Evolutionary conservation across 2,888 invertebrate genomes (phyloP).

Genomic region (Encarsia formosa): DNA sequence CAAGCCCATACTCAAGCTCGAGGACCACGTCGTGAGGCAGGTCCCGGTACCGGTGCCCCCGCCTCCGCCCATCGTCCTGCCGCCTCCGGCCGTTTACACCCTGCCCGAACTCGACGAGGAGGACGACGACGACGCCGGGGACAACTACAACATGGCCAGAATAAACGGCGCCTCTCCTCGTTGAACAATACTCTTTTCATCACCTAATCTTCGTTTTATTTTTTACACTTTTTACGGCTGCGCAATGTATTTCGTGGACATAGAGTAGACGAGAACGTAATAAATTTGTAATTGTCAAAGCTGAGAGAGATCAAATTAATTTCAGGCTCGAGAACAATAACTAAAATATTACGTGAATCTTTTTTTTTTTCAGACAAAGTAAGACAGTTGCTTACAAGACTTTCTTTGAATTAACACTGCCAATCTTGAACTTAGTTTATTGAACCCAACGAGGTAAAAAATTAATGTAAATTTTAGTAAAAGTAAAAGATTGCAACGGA

Average conservation of each 20-base stretch:
- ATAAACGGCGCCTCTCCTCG: constrained; percentile 27
- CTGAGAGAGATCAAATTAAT: no score
- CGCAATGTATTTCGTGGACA: no score
- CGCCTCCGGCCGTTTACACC: constrained; percentile 45
- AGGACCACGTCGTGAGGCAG: constrained; percentile 39
- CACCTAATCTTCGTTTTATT: neutral
- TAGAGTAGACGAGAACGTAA: no score
- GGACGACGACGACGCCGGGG: constrained; percentile 46
- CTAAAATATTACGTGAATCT: constrained; percentile 34
- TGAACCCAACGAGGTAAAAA: no score
- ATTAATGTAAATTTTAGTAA: no score
- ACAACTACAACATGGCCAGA: constrained; percentile 50
- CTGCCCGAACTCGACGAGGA: constrained; percentile 49
- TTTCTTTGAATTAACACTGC: no score
- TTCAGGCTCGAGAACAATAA: constrained; percentile 48
- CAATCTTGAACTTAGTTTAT: no score
- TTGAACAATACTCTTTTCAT: neutral
- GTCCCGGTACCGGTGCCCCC: constrained; percentile 19
- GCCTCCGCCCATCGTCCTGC: constrained; percentile 24
- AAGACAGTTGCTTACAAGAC: constrained; percentile 14
- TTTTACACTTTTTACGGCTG: no score
- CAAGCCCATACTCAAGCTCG: constrained; percentile 47
- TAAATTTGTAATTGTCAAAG: no score
- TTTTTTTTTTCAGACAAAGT: constrained; percentile 23
- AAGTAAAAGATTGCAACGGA: no score